Conservation (phyloP, 2,797 vertebrate species). For the Tokudaia muenninki region DNA sequence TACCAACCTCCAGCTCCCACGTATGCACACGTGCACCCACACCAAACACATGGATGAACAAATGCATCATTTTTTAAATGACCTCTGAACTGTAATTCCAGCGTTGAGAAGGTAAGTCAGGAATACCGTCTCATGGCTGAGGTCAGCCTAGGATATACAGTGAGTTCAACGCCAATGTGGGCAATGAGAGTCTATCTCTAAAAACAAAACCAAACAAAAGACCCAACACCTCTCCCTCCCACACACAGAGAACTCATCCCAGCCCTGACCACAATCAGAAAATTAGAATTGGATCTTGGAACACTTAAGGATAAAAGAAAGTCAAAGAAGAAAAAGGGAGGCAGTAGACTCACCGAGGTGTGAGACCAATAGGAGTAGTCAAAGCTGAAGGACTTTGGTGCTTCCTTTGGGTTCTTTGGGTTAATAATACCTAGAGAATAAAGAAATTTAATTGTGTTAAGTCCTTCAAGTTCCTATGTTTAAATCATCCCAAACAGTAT, state of each 20-base stretch:
- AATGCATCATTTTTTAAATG: background rate
- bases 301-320: background rate
- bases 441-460: conserved; percentile 68
- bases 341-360: conserved; percentile 92
- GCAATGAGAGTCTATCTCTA: background rate
- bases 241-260: background rate
- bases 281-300: background rate
- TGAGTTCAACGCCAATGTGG: background rate
- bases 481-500: conserved; percentile 41
- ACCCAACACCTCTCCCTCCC: background rate
- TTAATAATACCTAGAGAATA: conserved; percentile 94
- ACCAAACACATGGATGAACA: background rate
- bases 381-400: conserved; percentile 99
- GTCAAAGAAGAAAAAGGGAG: background rate
- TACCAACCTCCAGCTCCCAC: background rate
- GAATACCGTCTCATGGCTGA: background rate
- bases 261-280: background rate
- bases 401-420: conserved; percentile 99
- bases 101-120: background rate
- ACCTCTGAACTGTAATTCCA: background rate
- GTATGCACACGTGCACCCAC: background rate
- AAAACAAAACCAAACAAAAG: background rate
- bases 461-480: background rate
- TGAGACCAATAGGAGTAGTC: conserved; percentile 99
- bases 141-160: background rate